A percentile compares a stretch with the other conserved stretches of the same genome.
Conservation (phyloP, 2,888 invertebrate genomes). For the Celastrina argiolus region DNA sequence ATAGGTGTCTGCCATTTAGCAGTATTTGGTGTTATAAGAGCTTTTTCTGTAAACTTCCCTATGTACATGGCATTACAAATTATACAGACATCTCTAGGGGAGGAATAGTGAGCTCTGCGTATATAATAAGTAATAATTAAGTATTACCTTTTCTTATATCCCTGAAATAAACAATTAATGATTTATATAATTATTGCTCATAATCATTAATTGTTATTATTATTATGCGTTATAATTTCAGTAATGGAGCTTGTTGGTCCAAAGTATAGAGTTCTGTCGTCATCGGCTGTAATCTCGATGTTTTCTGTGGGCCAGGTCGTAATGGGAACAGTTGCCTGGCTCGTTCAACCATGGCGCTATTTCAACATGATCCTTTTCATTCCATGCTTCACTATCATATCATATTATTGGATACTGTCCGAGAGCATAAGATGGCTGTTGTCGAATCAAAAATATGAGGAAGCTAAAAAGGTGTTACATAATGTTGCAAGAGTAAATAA, state of each 20-base stretch:
- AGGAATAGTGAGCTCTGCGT: constrained; percentile 74
- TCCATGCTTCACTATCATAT: constrained; percentile 81
- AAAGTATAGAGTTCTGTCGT: constrained; percentile 82
- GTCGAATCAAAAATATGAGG: constrained; percentile 78
- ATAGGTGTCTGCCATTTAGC: constrained; percentile 49
- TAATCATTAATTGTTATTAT: too few relatives aligned
- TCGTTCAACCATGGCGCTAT: constrained; percentile 81
- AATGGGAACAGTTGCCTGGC: constrained; percentile 82
- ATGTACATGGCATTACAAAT: constrained; percentile 75
- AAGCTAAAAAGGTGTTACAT: constrained; percentile 78
- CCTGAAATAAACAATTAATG: too few relatives aligned
- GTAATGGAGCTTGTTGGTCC: constrained; percentile 85
- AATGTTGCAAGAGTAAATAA: constrained; percentile 81
- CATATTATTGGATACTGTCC: constrained; percentile 79
- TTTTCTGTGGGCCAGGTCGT: constrained; percentile 84
- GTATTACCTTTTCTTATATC: background rate
- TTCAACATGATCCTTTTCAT: constrained; percentile 81
- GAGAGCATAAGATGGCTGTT: constrained; percentile 88
- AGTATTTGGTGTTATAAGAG: constrained; percentile 70
- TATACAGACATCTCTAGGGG: constrained; percentile 73
- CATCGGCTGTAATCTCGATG: constrained; percentile 82
- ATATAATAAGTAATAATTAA: constrained; percentile 51
- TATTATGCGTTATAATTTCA: constrained; percentile 23
- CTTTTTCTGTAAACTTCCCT: constrained; percentile 74
- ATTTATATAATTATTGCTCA: too few relatives aligned